phyloP scores from a whole-genome alignment of 2,797 vertebrate genomes.

The Schizopygopsis malacanthus region DNA sequence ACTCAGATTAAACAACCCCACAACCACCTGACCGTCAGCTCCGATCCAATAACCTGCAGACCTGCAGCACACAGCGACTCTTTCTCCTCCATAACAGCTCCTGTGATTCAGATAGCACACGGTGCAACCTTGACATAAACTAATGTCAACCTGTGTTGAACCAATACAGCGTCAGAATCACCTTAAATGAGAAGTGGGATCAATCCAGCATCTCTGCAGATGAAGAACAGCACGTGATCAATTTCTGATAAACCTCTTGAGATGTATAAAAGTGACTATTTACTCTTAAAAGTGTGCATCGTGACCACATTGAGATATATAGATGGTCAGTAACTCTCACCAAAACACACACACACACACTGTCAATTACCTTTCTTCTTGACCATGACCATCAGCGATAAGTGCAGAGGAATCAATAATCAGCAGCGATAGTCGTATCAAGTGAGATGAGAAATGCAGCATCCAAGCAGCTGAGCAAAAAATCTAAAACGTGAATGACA shows the following conservation, averaged over 20 bases:
- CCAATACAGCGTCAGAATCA: neutral
- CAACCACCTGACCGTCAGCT: neutral
- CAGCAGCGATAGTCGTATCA: neutral
- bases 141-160: neutral
- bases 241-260: neutral
- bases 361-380: constrained; percentile 61
- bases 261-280: neutral
- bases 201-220: constrained; percentile 33
- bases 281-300: neutral
- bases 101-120: constrained; percentile 1
- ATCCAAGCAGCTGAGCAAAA: neutral
- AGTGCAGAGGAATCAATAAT: constrained; percentile 41
- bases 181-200: neutral
- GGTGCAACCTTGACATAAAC: neutral
- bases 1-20: neutral
- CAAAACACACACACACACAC: constrained; percentile 24
- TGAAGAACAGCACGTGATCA: neutral
- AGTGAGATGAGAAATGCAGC: neutral
- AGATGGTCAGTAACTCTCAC: constrained; percentile 3
- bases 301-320: neutral
- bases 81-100: constrained; percentile 26
- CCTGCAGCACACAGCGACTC: neutral
- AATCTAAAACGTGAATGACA: neutral
- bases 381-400: constrained; percentile 63
- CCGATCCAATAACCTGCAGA: neutral